Base-by-base conservation (phyloP, 2,888 invertebrate genomes). In the Idaea biselata region DNA sequence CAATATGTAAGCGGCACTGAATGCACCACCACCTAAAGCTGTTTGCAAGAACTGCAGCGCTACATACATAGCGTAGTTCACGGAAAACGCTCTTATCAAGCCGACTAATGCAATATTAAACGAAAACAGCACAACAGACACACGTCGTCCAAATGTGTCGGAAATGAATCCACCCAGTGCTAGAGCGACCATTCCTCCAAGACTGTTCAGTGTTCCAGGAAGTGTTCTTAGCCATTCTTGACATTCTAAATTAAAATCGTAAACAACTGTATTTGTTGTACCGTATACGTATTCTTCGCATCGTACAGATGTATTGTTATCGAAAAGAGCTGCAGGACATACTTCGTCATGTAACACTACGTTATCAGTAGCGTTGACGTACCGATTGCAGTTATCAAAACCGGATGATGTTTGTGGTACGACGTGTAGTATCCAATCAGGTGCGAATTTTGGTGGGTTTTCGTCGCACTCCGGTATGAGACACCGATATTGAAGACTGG, bases 131-230 rank as follows among this genome's bases (percentile, higher is more conserved):
- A 87, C 77, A 60, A 91, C 81, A 1, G 91, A 90, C 33, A 80
- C 74, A 54, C 88, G 79, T 62, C 91, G 80, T 14, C 91, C 91
- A 56, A 84, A 83, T 58, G 93, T 94, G 82, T 96, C 96, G 1
- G 96, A 96, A 62, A 96, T 83, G 62, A 93, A 93, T 32, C 96
- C 96, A 2, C 95, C 94, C 25, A 96, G 76, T 0, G 95, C 94
- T 58, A 96, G 91, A 0, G 95, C 94, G 60, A 96, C 84, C 84
- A 96, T 94, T 73, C 94, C 95, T 53, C 96, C 96, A 58, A 95
- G 81, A 77, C 95, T 96, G 77, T 95, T 95, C 14, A 96, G 86
- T n/a, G 96, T 96, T 4, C 96, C 96, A 33, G 96, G 94, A 65
- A 96, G 80, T 6, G 96, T 94, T 68, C 96, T 85, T 74, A 95